Evolutionary conservation across 2,797 vertebrate species (phyloP).

Genomic region (Brachyalestes nurse): DNA sequence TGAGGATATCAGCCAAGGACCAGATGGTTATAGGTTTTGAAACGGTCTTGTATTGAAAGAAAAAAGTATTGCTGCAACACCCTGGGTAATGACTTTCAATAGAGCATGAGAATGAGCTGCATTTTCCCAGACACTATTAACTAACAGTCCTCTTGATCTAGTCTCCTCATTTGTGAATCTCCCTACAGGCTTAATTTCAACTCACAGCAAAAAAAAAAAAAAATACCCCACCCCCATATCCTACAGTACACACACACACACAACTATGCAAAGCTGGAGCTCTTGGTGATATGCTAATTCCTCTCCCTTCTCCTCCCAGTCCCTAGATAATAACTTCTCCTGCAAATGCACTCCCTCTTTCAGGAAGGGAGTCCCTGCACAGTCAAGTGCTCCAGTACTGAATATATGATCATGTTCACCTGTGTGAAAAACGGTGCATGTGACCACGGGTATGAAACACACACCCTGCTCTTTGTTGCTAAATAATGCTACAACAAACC

Average conservation of each 20-base stretch:
- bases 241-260: constrained; percentile 7
- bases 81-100: constrained; percentile 5
- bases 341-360: constrained; percentile 23
- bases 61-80: constrained; percentile 17
- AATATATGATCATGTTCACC: not conserved
- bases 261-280: not conserved
- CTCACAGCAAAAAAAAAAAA: constrained; percentile 17
- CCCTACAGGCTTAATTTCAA: constrained; percentile 38
- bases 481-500: not conserved
- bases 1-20: constrained; percentile 1
- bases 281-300: constrained; percentile 39
- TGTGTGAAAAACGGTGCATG: not conserved
- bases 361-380: not conserved
- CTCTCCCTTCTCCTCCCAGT: constrained; percentile 3
- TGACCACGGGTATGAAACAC: not conserved
- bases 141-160: constrained; percentile 11
- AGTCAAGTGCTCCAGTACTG: constrained; percentile 20
- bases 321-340: constrained; percentile 11
- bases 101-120: not conserved
- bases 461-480: not conserved
- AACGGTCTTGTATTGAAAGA: constrained; percentile 4
- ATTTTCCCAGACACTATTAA: constrained; percentile 17
- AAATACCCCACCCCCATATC: not conserved
- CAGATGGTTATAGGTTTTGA: constrained; percentile 26
- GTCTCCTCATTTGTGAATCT: constrained; percentile 11